Evolutionary conservation across 2,113 vertebrate species (phyloP).

Genomic region (Oreochromis niloticus): DNA sequence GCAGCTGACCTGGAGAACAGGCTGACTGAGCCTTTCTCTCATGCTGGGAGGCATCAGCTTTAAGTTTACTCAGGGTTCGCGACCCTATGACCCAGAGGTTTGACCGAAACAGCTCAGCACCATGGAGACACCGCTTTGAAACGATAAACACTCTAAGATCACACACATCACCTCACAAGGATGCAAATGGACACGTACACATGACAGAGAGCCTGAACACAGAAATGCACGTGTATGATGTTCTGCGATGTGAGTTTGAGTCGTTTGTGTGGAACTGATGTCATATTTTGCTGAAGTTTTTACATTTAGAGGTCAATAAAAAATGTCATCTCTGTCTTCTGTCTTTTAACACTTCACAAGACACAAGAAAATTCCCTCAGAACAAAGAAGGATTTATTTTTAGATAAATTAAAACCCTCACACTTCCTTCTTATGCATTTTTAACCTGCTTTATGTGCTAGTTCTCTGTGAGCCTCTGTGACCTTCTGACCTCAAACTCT

Average conservation of each 20-base stretch:
- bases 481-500: neutral
- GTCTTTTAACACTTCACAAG: neutral
- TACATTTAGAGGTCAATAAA: neutral
- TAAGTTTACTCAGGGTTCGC: slow-evolving; percentile 52
- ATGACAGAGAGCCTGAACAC: neutral
- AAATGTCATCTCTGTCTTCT: neutral
- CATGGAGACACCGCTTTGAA: slow-evolving; percentile 54
- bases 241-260: neutral
- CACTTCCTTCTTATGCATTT: neutral
- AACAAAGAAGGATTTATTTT: neutral
- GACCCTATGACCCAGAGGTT: slow-evolving; percentile 49
- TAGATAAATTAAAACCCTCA: neutral
- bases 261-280: neutral
- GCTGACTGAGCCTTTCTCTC: slow-evolving; percentile 8
- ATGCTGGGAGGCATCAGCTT: slow-evolving; percentile 43
- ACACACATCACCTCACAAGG: neutral
- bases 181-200: neutral
- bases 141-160: slow-evolving; percentile 36
- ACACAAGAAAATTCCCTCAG: neutral
- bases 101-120: slow-evolving; percentile 42
- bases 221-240: neutral
- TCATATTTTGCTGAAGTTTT: neutral
- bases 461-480: neutral
- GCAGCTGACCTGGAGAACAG: neutral
- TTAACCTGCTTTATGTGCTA: neutral